Conservation (phyloP, 1,140 invertebrate species). For the Daktulosphaira vitifoliae region DNA sequence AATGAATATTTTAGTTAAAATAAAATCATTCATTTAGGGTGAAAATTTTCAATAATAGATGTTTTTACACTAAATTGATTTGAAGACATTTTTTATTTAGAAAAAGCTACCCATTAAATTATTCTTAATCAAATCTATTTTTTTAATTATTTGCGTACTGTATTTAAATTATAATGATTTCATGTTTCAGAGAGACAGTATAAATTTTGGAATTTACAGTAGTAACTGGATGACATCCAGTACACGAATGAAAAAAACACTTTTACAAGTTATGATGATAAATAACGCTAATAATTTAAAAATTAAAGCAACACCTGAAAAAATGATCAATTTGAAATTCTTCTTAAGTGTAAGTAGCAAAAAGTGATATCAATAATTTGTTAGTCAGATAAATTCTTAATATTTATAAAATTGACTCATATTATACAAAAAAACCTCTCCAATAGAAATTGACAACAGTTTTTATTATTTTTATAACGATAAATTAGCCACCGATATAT, state of each 20-base stretch:
- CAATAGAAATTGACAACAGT: too few relatives aligned
- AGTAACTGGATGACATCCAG: background rate
- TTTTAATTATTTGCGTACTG: background rate
- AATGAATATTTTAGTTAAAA: background rate
- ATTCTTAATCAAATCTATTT: background rate
- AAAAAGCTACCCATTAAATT: background rate
- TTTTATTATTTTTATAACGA: too few relatives aligned
- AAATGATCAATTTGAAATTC: background rate
- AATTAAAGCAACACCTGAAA: constrained; percentile 1
- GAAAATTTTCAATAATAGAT: constrained; percentile 1
- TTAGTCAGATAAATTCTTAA: too few relatives aligned
- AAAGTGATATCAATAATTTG: too few relatives aligned
- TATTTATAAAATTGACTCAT: too few relatives aligned
- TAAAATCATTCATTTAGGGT: background rate
- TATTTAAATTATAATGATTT: too few relatives aligned
- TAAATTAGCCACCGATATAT: too few relatives aligned
- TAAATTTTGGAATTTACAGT: constrained; percentile 19
- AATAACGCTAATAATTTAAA: constrained; percentile 7
- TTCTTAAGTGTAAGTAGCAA: background rate
- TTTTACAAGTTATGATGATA: constrained; percentile 7
- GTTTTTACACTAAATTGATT: too few relatives aligned
- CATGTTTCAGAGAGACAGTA: constrained; percentile 4
- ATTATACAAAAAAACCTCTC: too few relatives aligned
- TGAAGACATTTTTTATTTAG: too few relatives aligned
- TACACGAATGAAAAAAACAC: background rate